Conservation (phyloP, 2,797 vertebrate species). For the Artibeus jamaicensis region DNA sequence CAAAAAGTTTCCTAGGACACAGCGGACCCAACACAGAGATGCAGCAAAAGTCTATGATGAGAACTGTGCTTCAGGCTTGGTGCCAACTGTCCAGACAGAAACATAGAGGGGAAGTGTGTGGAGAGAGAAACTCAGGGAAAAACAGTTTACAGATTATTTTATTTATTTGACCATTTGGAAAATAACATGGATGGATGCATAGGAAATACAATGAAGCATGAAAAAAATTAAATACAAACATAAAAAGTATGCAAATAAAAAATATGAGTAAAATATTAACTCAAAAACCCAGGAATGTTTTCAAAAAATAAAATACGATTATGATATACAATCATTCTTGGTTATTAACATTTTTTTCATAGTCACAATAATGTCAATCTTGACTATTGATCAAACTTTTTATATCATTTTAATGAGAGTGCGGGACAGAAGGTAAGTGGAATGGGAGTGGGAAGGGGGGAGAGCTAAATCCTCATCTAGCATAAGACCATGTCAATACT, state of each 20-base stretch:
- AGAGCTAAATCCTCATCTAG: background rate
- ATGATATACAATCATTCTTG: background rate
- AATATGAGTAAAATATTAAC: background rate
- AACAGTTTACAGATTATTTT: background rate
- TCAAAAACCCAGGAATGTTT: background rate
- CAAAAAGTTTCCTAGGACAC: background rate
- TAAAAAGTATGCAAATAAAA: background rate
- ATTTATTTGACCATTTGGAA: background rate
- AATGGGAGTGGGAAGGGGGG: rapidly evolving
- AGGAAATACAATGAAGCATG: background rate
- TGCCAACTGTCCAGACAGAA: background rate
- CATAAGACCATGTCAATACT: background rate
- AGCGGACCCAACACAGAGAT: background rate
- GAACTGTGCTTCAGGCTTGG: background rate
- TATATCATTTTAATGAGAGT: background rate
- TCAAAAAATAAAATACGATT: background rate
- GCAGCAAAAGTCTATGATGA: background rate
- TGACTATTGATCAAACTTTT: background rate
- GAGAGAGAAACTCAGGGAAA: background rate
- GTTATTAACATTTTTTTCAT: background rate
- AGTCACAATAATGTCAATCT: background rate
- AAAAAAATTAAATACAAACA: background rate
- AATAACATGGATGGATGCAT: background rate
- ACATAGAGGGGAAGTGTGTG: background rate
- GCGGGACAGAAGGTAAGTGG: background rate